These are phyloP conservation scores for Aegithalos caudatus DNA, from an alignment of 2,113 vertebrate genomes.

Conservation along the genomic window DNA sequence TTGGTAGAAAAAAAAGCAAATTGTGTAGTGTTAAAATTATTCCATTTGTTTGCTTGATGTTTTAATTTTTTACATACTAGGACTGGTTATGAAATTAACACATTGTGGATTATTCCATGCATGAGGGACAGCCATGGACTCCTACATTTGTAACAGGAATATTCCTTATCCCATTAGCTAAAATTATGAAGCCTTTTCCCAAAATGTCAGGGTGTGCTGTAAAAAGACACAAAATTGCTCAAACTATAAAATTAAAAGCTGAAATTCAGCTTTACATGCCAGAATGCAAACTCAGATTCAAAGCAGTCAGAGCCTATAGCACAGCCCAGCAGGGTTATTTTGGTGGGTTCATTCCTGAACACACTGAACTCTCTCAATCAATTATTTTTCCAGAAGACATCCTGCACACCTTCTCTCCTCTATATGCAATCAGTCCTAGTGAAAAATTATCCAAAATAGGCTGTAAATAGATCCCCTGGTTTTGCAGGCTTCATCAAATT, in stretches of 20 bases:
- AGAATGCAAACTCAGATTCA: neutral
- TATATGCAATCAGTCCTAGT: neutral
- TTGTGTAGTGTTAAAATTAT: neutral
- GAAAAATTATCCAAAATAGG: neutral
- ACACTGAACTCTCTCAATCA: neutral
- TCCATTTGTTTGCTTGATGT: neutral
- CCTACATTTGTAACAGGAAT: neutral
- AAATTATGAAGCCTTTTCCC: neutral
- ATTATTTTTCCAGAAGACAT: neutral
- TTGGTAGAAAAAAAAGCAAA: neutral
- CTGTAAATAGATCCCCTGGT: neutral
- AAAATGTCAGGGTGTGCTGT: conserved; percentile 20
- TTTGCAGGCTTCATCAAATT: neutral
- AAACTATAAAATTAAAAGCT: neutral
- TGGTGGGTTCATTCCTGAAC: neutral
- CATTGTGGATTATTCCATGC: neutral
- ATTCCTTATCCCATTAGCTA: neutral
- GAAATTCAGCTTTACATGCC: neutral
- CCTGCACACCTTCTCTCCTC: neutral
- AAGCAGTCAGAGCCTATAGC: neutral
- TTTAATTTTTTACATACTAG: neutral
- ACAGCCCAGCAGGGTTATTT: neutral
- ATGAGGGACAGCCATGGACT: neutral
- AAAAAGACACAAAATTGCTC: neutral
- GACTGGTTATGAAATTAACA: conserved; percentile 2